phyloP scores from a whole-genome alignment of 2,113 vertebrate genomes.

The Elephas maximus region DNA sequence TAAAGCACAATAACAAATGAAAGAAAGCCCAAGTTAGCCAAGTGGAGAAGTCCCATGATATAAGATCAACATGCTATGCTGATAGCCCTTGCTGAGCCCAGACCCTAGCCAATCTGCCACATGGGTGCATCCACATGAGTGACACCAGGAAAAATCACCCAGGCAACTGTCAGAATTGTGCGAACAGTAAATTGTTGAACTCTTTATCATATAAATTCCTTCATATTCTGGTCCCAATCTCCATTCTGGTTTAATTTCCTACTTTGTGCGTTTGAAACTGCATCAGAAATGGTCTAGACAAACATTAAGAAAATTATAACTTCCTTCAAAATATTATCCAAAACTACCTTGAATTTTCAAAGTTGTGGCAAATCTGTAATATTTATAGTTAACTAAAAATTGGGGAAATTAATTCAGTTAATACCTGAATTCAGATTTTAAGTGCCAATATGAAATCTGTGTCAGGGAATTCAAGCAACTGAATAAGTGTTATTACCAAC shows the following conservation, averaged over 20 bases:
- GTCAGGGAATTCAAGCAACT: not conserved
- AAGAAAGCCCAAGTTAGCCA: too few relatives aligned
- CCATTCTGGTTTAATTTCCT: not conserved
- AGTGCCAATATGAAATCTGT: not conserved
- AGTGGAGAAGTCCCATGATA: not conserved
- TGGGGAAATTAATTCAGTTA: not conserved
- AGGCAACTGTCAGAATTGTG: not conserved
- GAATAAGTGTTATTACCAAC: not conserved
- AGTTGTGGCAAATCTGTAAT: not conserved
- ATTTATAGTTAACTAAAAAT: constrained; percentile 20
- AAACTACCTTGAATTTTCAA: constrained; percentile 26
- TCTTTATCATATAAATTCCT: not conserved
- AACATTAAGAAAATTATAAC: constrained; percentile 28
- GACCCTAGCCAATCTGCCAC: not conserved
- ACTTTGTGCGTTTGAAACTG: not conserved
- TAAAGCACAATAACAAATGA: too few relatives aligned
- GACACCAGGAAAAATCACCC: not conserved
- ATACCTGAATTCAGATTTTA: not conserved
- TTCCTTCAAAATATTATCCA: constrained; percentile 16
- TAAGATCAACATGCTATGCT: not conserved
- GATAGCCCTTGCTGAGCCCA: not conserved
- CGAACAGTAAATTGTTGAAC: not conserved
- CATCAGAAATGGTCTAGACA: constrained; percentile 41
- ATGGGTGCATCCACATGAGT: not conserved
- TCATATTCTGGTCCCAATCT: not conserved